These are phyloP conservation scores for Napeogenes sylphis DNA, from an alignment of 2,888 invertebrate genomes.

Conservation along the genomic window DNA sequence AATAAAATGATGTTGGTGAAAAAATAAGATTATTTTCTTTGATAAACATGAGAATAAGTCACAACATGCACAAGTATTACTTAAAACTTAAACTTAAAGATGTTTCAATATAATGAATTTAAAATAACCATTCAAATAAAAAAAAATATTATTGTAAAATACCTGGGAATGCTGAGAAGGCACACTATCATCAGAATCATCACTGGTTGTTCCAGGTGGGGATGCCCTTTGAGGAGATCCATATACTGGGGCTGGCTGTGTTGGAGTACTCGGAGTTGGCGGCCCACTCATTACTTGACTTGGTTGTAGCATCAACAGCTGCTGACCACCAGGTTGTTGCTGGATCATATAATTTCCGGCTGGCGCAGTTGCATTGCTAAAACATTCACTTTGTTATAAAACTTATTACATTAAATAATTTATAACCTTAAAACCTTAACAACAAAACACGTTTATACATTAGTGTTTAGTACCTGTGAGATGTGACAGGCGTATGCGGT, in stretches of 20 bases:
- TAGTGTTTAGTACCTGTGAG: conserved; percentile 53
- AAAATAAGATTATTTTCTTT: no score
- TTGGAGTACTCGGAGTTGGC: conserved; percentile 66
- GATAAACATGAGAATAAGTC: no score
- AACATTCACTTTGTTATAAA: conserved; percentile 26
- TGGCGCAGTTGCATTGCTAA: conserved; percentile 72
- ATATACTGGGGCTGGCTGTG: conserved; percentile 61
- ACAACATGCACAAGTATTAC: no score
- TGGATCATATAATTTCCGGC: conserved; percentile 79
- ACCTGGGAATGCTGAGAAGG: conserved; percentile 81
- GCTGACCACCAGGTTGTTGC: conserved; percentile 77
- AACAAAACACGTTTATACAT: not conserved
- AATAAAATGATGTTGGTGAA: no score
- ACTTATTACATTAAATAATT: not conserved
- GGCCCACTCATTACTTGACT: conserved; percentile 71
- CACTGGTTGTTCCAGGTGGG: conserved; percentile 86
- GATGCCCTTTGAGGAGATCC: conserved; percentile 81
- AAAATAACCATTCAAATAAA: no score
- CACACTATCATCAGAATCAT: conserved; percentile 90
- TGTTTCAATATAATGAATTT: no score
- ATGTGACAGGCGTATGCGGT: conserved; percentile 70
- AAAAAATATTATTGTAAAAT: conserved; percentile 14
- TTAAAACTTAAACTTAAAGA: no score
- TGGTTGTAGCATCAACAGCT: conserved; percentile 76
- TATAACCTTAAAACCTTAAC: not conserved